Base-by-base conservation (phyloP, 1,140 invertebrate genomes). In the Solen grandis region DNA sequence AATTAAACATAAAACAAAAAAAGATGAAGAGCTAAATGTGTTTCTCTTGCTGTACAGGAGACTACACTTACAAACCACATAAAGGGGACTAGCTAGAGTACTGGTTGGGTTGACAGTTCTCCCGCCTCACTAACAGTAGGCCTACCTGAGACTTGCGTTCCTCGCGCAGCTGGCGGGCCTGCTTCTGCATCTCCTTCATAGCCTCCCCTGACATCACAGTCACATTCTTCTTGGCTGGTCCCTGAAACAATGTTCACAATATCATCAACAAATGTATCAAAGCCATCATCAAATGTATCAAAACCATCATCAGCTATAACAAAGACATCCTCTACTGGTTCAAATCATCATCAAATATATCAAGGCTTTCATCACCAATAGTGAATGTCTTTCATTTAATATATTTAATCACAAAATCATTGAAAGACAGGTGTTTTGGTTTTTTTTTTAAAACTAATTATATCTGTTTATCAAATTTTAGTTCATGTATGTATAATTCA, bases 151-250 rank as follows among this genome's bases (percentile, higher is more conserved):
- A 27, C 46, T 78, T 85, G 54, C 89, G 81, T 77, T 91, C 91
- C 72, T 92, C 90, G 62, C 90, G 88, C 46, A 85, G 86, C 14
- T 85, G 84, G 80, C 89, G 90, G 3, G 88, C 87, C 78, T 90
- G 86, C 75, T 90, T 89, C 73, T 91, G 89, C 82, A 91, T 88
- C 59, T 92, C 90, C 78, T 91, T 91, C 85, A 90, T 86, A 4
- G 89, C 89, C 70, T 92, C 90, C 3, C 89, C 89, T 14, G 89
- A 83, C 19, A 90, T 73, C 2, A 91, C 85, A 46, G 41, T 46
- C 36, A 89, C 86, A 83, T 88, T 91, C 76, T 91, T 92, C 74
- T 87, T 88, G 13, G 84, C 78, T 22, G 85, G 65, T 35, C 79
- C 76, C 85, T 88, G 57, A 50, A 79, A 75, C 8, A 19, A 46